Evolutionary conservation across 2,888 invertebrate species (phyloP).

Genomic region (Lamellibrachia satsuma): DNA sequence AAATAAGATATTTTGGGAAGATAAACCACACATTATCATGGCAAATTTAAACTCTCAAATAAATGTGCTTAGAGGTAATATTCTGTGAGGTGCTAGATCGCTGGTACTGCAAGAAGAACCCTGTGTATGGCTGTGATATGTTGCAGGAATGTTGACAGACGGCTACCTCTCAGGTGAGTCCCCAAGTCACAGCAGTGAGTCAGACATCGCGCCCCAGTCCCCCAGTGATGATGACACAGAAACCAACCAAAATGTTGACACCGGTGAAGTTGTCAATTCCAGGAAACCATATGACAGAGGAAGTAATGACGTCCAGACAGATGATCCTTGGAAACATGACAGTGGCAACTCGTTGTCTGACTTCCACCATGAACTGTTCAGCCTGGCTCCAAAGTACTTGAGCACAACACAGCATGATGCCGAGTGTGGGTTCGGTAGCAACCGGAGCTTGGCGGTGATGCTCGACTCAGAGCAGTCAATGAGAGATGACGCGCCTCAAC

Average conservation of each 20-base stretch:
- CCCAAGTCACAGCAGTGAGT: neutral
- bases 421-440: neutral
- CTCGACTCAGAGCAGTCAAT: neutral
- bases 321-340: neutral
- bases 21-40: no score
- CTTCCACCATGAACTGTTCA: neutral
- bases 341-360: neutral
- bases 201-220: neutral
- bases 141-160: neutral
- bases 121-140: neutral
- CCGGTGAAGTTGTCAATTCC: neutral
- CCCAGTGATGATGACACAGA: neutral
- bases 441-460: neutral
- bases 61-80: no score
- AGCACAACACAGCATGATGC: neutral
- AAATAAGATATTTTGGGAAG: no score
- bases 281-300: neutral
- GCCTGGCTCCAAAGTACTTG: neutral
- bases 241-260: neutral
- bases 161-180: neutral
- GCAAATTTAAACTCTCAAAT: no score
- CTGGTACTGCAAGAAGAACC: neutral
- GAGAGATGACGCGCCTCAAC: neutral
- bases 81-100: no score
- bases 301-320: neutral